Conservation (phyloP, 2,113 vertebrate genomes). For the Copsychus sechellarum region DNA sequence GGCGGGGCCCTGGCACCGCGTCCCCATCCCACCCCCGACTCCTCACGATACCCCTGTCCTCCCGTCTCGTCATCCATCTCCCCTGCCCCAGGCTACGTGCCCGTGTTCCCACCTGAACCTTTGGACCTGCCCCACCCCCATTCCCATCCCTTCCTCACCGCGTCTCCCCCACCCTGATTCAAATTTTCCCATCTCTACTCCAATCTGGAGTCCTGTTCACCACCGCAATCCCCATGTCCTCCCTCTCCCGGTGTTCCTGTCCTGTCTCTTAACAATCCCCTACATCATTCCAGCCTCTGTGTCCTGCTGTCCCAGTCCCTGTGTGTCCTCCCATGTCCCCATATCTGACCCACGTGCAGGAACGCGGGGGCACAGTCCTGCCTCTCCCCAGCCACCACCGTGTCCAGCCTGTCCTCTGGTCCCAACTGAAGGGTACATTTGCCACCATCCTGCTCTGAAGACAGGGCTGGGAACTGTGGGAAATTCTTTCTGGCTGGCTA, state of each 20-base stretch:
- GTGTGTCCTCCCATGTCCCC: rapidly evolving
- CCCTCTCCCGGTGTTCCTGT: too few relatives aligned
- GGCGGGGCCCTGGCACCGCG: too few relatives aligned
- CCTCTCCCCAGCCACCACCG: background rate
- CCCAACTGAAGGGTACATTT: background rate
- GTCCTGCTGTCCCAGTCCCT: background rate
- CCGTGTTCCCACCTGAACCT: too few relatives aligned
- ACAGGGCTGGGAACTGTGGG: background rate
- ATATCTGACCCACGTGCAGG: rapidly evolving
- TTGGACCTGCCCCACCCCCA: background rate
- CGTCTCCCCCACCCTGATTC: background rate
- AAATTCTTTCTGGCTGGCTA: too few relatives aligned
- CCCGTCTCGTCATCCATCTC: too few relatives aligned
- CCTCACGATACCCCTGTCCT: rapidly evolving
- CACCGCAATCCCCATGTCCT: background rate
- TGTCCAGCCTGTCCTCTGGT: background rate
- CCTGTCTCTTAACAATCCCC: background rate
- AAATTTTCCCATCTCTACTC: background rate
- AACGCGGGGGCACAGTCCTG: background rate
- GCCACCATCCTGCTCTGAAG: background rate
- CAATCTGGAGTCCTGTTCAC: background rate
- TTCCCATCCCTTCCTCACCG: background rate
- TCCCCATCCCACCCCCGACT: too few relatives aligned
- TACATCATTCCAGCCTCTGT: background rate
- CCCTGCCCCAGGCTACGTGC: too few relatives aligned